These are phyloP conservation scores for Taurulus bubalis DNA, from an alignment of 2,113 vertebrate genomes.

Conservation along the genomic window DNA sequence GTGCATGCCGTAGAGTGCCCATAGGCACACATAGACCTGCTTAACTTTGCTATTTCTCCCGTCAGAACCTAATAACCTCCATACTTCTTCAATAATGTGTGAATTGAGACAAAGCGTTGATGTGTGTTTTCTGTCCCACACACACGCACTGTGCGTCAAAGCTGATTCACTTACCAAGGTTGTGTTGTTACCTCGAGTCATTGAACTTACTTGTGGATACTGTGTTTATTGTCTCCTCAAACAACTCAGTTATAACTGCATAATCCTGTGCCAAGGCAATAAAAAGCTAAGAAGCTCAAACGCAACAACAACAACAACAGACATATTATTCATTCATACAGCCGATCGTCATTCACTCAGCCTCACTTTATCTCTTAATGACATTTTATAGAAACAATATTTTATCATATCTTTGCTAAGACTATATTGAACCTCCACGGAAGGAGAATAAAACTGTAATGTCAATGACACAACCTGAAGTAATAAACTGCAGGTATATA, in stretches of 20 bases:
- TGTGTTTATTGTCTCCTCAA: background rate
- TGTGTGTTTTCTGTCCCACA: constrained; percentile 37
- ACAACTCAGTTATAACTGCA: background rate
- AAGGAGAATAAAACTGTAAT: background rate
- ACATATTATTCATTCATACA: constrained; percentile 27
- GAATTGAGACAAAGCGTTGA: constrained; percentile 36
- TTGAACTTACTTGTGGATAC: constrained; percentile 2
- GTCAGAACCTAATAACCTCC: constrained; percentile 56
- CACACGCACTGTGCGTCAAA: constrained; percentile 36
- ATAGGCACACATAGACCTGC: constrained; percentile 31
- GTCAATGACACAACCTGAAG: background rate
- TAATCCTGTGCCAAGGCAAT: background rate
- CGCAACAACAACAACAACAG: background rate
- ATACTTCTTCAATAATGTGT: constrained; percentile 49
- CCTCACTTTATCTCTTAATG: constrained; percentile 1
- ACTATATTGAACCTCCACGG: background rate
- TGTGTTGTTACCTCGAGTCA: constrained; percentile 21
- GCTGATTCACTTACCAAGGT: constrained; percentile 41
- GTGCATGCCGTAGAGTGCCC: background rate
- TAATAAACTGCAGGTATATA: too few species aligned
- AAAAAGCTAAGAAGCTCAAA: background rate
- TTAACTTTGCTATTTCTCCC: constrained; percentile 52
- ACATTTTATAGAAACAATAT: background rate
- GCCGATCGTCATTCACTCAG: constrained; percentile 4
- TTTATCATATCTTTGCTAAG: background rate